A percentile compares a stretch with the other conserved stretches of the same genome.
Evolutionary conservation across 1,140 invertebrate genomes (phyloP).

Genomic region (Reticulitermes speratus): DNA sequence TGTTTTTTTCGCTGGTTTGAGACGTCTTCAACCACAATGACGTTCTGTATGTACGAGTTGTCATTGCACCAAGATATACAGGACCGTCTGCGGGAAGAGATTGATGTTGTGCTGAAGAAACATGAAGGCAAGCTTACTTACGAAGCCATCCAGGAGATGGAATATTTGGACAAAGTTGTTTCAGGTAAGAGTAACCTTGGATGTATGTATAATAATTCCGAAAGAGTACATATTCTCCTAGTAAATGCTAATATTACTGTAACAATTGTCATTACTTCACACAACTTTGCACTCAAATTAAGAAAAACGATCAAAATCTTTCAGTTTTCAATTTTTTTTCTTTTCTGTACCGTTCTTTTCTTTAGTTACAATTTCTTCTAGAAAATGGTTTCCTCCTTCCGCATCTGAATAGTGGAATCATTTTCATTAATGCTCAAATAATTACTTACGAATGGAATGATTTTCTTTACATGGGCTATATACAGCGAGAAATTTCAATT

Average conservation of each 20-base stretch:
- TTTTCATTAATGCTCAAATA: too few relatives aligned
- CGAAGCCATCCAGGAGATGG: conserved; percentile 45
- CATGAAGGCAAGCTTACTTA: conserved; percentile 46
- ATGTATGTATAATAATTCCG: too few relatives aligned
- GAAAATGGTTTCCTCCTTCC: too few relatives aligned
- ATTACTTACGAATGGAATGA: too few relatives aligned
- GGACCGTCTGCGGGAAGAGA: conserved; percentile 51
- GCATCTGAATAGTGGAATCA: too few relatives aligned
- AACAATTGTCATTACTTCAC: too few relatives aligned
- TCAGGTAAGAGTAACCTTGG: conserved; percentile 29
- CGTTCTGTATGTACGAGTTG: conserved; percentile 49
- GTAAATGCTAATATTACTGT: too few relatives aligned
- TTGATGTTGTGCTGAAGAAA: conserved; percentile 44
- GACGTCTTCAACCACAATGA: conserved; percentile 50
- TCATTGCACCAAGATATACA: conserved; percentile 52
- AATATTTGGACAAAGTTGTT: conserved; percentile 53
- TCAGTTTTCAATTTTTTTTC: background rate
- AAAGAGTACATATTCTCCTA: too few relatives aligned
- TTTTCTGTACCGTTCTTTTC: background rate
- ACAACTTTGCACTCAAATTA: too few relatives aligned
- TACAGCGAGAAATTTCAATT: too few relatives aligned
- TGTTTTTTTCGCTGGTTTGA: conserved; percentile 36
- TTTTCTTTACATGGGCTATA: too few relatives aligned
- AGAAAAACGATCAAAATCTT: too few relatives aligned
- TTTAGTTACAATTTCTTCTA: background rate